phyloP scores from a whole-genome alignment of 1,140 invertebrate species.

The Harlomillsia oculata region DNA sequence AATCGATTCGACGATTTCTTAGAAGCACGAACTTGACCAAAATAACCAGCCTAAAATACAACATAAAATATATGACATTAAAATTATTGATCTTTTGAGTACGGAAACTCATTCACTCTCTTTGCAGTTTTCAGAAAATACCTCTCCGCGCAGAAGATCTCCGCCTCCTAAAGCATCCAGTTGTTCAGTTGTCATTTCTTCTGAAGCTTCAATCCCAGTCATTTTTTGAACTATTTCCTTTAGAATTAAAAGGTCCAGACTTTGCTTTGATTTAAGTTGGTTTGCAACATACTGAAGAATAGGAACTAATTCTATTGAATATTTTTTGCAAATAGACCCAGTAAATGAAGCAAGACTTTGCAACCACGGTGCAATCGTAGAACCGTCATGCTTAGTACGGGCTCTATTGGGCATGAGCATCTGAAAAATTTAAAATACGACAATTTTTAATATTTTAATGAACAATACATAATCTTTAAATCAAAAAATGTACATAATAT shows the following conservation, averaged over 20 bases:
- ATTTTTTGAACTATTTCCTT: slow-evolving; percentile 99
- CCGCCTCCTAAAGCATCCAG: slow-evolving; percentile 92
- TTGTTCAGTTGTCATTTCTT: slow-evolving; percentile 94
- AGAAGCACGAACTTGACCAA: slow-evolving; percentile 91
- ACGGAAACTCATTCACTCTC: slow-evolving; percentile 18
- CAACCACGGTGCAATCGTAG: slow-evolving; percentile 85
- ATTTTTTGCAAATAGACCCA: slow-evolving; percentile 93
- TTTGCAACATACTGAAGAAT: slow-evolving; percentile 94
- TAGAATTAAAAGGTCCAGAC: slow-evolving; percentile 85
- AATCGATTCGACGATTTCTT: slow-evolving; percentile 91
- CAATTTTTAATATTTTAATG: not conserved
- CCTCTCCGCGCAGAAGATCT: slow-evolving; percentile 86
- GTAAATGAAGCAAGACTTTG: slow-evolving; percentile 89
- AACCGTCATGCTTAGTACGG: slow-evolving; percentile 79
- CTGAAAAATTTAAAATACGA: slow-evolving; percentile 10
- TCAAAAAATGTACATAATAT: not conserved
- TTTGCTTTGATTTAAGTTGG: slow-evolving; percentile 91
- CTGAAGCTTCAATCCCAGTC: slow-evolving; percentile 93
- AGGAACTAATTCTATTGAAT: slow-evolving; percentile 89
- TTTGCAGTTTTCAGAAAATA: too few species aligned
- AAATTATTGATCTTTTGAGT: slow-evolving; percentile 2
- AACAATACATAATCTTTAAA: too few species aligned
- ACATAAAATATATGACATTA: not conserved
- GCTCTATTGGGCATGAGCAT: slow-evolving; percentile 43
- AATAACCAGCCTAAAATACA: slow-evolving; percentile 71